phyloP scores from a whole-genome alignment of 2,797 vertebrate genomes.

The Sylvilagus floridanus region DNA sequence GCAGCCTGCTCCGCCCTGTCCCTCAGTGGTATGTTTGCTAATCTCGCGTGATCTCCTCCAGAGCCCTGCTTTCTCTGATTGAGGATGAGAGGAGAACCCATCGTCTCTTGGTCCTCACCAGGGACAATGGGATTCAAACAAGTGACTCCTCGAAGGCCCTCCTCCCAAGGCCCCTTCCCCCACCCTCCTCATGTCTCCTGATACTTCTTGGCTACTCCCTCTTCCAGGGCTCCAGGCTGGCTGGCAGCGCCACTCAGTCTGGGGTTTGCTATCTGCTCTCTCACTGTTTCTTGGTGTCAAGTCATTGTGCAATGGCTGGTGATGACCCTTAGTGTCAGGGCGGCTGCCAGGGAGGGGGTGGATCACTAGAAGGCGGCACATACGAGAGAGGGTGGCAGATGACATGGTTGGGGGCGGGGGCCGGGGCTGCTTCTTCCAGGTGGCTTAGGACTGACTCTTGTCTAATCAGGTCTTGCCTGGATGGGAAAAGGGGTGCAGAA shows the following conservation, averaged over 20 bases:
- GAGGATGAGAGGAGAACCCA: not conserved
- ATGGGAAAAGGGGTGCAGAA: not conserved
- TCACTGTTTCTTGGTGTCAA: not conserved
- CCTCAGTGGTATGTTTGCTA: too few relatives aligned
- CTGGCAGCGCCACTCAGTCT: not conserved
- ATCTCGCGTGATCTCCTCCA: not conserved
- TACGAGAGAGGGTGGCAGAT: not conserved
- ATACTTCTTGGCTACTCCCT: not conserved
- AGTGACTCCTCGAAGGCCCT: not conserved
- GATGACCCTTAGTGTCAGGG: not conserved
- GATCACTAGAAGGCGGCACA: not conserved
- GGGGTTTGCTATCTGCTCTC: not conserved
- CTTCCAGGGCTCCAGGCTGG: not conserved
- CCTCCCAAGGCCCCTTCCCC: not conserved
- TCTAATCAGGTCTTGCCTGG: not conserved
- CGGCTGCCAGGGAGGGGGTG: accelerated
- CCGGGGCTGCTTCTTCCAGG: not conserved
- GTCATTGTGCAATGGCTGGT: not conserved
- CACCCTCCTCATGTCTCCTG: accelerated
- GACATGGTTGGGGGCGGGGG: not conserved
- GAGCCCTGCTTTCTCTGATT: not conserved
- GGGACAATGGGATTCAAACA: not conserved
- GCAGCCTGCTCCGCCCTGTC: not conserved
- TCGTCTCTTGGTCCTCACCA: not conserved
- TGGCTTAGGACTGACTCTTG: not conserved